Evolutionary conservation across 2,113 vertebrate genomes (phyloP).

Genomic region (Alligator sinensis): DNA sequence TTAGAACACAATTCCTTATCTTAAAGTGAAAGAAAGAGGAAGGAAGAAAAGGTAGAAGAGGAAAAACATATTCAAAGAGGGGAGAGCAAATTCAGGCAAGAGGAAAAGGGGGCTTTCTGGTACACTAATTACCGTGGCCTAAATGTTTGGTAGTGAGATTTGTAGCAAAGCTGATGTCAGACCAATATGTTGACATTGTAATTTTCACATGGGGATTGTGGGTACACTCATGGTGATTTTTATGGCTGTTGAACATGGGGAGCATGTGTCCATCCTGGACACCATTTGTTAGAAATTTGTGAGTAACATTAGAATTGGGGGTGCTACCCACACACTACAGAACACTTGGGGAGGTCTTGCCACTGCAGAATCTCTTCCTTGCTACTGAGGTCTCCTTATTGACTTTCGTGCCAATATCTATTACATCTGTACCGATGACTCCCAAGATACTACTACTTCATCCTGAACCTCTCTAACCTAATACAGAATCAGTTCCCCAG

Average conservation of each 20-base stretch:
- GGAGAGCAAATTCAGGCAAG: too few species aligned
- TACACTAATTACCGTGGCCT: not conserved
- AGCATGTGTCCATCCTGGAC: not conserved
- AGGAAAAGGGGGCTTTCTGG: too few species aligned
- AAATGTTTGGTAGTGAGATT: not conserved
- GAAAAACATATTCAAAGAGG: too few species aligned
- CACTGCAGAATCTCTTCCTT: not conserved
- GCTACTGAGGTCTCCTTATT: not conserved
- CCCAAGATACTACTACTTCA: not conserved
- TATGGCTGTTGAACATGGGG: not conserved
- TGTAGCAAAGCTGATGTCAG: not conserved
- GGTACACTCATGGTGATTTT: not conserved
- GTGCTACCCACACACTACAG: not conserved
- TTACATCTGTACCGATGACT: not conserved
- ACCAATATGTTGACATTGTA: accelerated
- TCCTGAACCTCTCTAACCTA: not conserved
- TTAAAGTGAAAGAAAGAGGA: too few species aligned
- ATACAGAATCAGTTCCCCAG: not conserved
- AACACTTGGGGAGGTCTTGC: not conserved
- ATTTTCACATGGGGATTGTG: not conserved
- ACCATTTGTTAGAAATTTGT: not conserved
- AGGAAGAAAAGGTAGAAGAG: too few species aligned
- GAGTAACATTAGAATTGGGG: not conserved
- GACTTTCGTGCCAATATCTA: not conserved
- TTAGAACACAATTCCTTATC: too few species aligned